A percentile compares a stretch with the other conserved stretches of the same genome.
These are phyloP conservation scores for Telenomus remus DNA, from an alignment of 1,140 invertebrate species.

Conservation along the genomic window DNA sequence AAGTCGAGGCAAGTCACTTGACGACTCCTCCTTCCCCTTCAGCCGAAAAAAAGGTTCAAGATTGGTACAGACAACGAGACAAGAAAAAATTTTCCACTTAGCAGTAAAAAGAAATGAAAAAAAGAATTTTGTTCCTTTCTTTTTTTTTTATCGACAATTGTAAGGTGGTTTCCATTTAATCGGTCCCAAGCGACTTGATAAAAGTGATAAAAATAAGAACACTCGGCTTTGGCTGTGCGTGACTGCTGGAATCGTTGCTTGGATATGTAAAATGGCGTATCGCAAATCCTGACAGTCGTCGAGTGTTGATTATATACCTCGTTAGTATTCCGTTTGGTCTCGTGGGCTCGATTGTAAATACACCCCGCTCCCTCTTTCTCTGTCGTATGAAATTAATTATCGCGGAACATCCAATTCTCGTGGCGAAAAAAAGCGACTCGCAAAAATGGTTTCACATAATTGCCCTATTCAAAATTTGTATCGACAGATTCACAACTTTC, in stretches of 20 bases:
- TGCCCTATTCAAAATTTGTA: too few species aligned
- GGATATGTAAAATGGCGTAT: conserved; percentile 15
- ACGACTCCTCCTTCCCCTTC: too few species aligned
- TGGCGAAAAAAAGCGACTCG: neutral
- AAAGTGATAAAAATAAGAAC: conserved; percentile 27
- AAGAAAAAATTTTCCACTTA: too few species aligned
- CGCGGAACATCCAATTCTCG: conserved; percentile 21
- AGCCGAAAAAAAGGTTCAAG: too few species aligned
- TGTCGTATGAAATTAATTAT: conserved; percentile 29
- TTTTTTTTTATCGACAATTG: too few species aligned
- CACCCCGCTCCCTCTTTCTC: neutral
- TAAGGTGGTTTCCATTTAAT: too few species aligned
- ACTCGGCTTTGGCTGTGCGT: conserved; percentile 8
- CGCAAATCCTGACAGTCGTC: conserved; percentile 24
- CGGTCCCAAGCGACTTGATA: conserved; percentile 1
- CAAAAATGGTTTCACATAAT: neutral
- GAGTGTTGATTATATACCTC: conserved; percentile 40
- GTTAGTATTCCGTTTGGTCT: conserved; percentile 31
- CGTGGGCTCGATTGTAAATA: conserved; percentile 18
- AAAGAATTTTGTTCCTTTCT: too few species aligned
- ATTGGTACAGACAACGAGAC: too few species aligned
- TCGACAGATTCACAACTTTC: too few species aligned
- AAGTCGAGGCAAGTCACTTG: neutral
- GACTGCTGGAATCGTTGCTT: conserved; percentile 29
- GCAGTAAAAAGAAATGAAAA: too few species aligned